Base-by-base conservation (phyloP, 1,140 invertebrate species). In the Nixonia krombeini region DNA sequence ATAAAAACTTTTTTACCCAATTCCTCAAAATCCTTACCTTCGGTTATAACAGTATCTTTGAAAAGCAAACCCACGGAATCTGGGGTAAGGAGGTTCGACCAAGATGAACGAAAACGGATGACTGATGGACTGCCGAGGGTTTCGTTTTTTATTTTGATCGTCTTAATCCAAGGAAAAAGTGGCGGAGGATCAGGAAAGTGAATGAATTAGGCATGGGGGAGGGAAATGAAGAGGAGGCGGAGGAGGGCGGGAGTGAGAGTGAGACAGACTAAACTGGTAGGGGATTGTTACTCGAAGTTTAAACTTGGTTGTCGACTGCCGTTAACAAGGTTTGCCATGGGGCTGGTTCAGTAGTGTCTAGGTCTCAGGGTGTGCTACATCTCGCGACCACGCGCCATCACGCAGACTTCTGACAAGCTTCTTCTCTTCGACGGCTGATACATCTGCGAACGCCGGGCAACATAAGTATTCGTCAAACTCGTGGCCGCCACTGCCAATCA, bases 241-340 rank as follows among this genome's bases (percentile, higher is more conserved):
- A 9, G 16, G 18, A 52, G 53, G 44, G 64, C 73, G 47, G 72
- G 68, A 74, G 42, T 52, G 49, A 50, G 23, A 63, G 58, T 66
- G 53, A 51, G 61, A 51, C 37, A 58, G 37, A 72, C 18, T 1
- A 45, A 58, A 40, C 55, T 66, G 74, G 75, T 73, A 81, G 79
- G 78, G 78, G 73, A 83, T 84, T 84, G 82, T 85, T 84, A 83
- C 75, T 75, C 81, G 66, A 84, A 85, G 83, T 85, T 85, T 82
- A 84, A 83, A 85, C 82, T 84, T 83, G 81, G 74, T 82, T 81
- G 79, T 83, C 80, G 79, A 83, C 83, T 85, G 79, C 74, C 78
- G 77, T 83, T 84, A 85, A 85, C 83, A 82, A 82, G 82, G 75
- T 84, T 84, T 83, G 77, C 75, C 70, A 83, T 80, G 77, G 72